These are phyloP conservation scores for Scotopteryx bipunctaria DNA, from an alignment of 2,888 invertebrate genomes.

Conservation along the genomic window DNA sequence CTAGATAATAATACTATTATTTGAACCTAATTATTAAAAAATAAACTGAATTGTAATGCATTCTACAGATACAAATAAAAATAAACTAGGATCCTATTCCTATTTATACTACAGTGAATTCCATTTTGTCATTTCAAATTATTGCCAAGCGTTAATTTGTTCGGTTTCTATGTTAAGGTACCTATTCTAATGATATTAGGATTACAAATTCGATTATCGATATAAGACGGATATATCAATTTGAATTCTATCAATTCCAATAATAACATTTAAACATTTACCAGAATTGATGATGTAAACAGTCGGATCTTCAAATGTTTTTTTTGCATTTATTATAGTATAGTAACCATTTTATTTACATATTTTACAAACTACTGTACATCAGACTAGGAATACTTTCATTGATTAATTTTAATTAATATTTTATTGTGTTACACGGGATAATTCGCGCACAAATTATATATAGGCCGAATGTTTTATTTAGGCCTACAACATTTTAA, in stretches of 20 bases:
- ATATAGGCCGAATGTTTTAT: constrained; percentile 26
- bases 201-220: constrained; percentile 80
- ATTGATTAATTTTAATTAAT: constrained; percentile 47
- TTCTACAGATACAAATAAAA: constrained; percentile 13
- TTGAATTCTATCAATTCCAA: constrained; percentile 74
- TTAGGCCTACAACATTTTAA: constrained; percentile 26
- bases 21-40: constrained; percentile 31
- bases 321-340: constrained; percentile 41
- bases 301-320: constrained; percentile 43
- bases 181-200: constrained; percentile 78
- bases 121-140: constrained; percentile 60
- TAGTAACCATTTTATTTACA: constrained; percentile 57
- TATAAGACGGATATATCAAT: constrained; percentile 78
- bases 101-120: constrained; percentile 47
- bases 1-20: constrained; percentile 34
- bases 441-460: constrained; percentile 22
- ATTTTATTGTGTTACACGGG: constrained; percentile 6
- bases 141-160: constrained; percentile 79
- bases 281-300: constrained; percentile 56
- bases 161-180: constrained; percentile 53
- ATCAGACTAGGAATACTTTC: constrained; percentile 72
- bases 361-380: constrained; percentile 64
- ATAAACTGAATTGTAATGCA: constrained; percentile 23
- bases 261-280: constrained; percentile 64
- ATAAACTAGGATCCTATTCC: background rate